Evolutionary conservation across 2,797 vertebrate species (phyloP).

Genomic region (Malacoraja senta): DNA sequence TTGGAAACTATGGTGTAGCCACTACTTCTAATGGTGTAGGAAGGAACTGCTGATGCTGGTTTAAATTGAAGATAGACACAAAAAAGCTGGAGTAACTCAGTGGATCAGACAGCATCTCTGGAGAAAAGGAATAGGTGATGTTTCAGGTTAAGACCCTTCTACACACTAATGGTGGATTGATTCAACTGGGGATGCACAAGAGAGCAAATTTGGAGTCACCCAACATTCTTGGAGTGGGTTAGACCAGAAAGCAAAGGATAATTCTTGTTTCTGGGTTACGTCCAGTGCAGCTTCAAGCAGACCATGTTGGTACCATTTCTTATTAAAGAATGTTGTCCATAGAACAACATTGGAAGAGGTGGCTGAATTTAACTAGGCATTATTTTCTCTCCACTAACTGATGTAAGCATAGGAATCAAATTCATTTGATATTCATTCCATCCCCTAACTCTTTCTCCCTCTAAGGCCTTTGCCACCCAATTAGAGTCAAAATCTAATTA

Average conservation of each 20-base stretch:
- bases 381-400: neutral
- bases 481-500: neutral
- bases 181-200: neutral
- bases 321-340: neutral
- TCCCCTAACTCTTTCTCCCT: neutral
- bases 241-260: neutral
- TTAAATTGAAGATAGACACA: no score
- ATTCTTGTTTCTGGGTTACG: neutral
- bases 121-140: no score
- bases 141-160: no score
- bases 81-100: no score
- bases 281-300: neutral
- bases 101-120: no score
- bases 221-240: neutral
- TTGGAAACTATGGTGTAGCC: neutral
- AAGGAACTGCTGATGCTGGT: no score
- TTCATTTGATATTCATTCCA: neutral
- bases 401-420: neutral
- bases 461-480: neutral
- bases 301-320: neutral
- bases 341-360: neutral
- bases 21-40: neutral
- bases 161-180: no score
- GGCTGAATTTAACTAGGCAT: neutral
- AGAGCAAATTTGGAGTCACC: neutral